phyloP scores from a whole-genome alignment of 2,888 invertebrate genomes.

The Aspidiotus destructor region DNA sequence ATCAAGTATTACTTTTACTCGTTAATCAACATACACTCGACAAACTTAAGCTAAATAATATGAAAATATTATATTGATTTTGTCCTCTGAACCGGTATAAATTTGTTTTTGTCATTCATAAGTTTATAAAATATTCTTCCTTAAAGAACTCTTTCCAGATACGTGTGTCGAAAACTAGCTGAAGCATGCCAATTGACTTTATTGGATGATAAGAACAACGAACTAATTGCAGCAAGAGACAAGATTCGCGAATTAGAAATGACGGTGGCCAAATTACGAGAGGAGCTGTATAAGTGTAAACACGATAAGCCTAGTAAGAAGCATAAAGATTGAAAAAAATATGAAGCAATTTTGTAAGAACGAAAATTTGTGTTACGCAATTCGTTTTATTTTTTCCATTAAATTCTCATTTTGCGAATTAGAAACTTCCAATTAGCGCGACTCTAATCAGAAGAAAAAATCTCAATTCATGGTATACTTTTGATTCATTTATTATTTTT shows the following conservation, averaged over 20 bases:
- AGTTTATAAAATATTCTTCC: not conserved
- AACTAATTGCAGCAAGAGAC: conserved; percentile 4
- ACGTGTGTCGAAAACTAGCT: conserved; percentile 17
- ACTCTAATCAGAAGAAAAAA: no score
- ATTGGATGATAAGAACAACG: conserved; percentile 7
- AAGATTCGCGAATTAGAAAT: conserved; percentile 25
- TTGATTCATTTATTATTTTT: no score
- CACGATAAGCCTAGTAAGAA: conserved; percentile 20
- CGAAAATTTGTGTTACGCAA: not conserved
- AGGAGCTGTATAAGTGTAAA: conserved; percentile 20
- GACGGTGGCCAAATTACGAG: conserved; percentile 8
- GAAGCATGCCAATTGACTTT: conserved; percentile 13
- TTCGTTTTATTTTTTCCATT: no score
- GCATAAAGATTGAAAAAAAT: conserved; percentile 14
- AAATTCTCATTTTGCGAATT: no score
- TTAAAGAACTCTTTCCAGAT: not conserved
- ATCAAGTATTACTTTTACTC: no score
- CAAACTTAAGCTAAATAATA: no score
- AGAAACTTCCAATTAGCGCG: no score
- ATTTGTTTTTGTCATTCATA: no score
- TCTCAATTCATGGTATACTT: no score
- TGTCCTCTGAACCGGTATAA: no score
- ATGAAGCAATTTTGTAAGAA: not conserved
- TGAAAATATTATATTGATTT: no score
- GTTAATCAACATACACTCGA: no score